A percentile compares a stretch with the other conserved stretches of the same genome.
Conservation (phyloP, 2,888 invertebrate genomes). For the Drosophila robusta region DNA sequence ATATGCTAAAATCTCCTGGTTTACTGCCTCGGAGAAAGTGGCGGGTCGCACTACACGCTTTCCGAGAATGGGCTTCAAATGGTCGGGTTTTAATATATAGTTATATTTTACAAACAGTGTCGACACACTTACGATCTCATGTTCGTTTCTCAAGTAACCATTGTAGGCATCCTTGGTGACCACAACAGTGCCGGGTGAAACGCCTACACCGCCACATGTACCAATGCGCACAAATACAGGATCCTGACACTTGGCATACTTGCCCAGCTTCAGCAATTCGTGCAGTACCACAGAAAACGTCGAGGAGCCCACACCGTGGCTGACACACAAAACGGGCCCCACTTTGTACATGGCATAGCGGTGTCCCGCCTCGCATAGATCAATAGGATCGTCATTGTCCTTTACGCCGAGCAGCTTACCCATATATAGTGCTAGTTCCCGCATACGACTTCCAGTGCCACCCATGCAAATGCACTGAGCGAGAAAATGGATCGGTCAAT, state of each 20-base stretch:
- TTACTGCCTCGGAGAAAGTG: conserved; percentile 90
- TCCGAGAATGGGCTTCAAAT: conserved; percentile 91
- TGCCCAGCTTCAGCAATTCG: conserved; percentile 97
- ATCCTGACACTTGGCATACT: conserved; percentile 93
- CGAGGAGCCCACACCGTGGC: conserved; percentile 98
- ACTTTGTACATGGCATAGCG: conserved; percentile 98
- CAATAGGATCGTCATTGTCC: conserved; percentile 92
- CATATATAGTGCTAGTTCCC: conserved; percentile 93
- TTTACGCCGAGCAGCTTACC: conserved; percentile 92
- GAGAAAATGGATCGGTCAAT: background rate
- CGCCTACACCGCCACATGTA: conserved; percentile 96
- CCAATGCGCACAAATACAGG: conserved; percentile 96
- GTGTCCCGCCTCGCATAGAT: conserved; percentile 94
- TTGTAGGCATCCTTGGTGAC: conserved; percentile 96
- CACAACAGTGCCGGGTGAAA: conserved; percentile 94
- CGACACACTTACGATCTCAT: conserved; percentile 90
- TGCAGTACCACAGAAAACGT: conserved; percentile 98
- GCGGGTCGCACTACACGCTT: conserved; percentile 92
- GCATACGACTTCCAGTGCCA: conserved; percentile 96
- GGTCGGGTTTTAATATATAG: background rate
- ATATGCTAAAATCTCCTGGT: conserved; percentile 74
- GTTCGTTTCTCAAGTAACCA: conserved; percentile 91
- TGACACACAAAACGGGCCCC: conserved; percentile 83
- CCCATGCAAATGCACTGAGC: conserved; percentile 97
- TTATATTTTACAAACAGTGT: background rate